Base-by-base conservation (phyloP, 2,888 invertebrate genomes). In the Salticus scenicus region DNA sequence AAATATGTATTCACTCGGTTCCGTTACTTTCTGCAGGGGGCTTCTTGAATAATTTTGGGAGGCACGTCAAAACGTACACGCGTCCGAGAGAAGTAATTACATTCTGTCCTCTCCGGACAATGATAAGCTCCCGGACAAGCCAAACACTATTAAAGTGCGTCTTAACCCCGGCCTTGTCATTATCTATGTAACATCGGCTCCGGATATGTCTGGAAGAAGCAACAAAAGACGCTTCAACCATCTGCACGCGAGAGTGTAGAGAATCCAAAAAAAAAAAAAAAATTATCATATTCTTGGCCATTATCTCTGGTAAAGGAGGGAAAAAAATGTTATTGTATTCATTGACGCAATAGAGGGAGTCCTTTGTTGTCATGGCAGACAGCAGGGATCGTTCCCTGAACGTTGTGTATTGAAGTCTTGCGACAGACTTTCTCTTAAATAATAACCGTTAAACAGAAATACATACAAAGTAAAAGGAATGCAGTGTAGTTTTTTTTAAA, bases 61-160 rank as follows among this genome's bases (percentile, higher is more conserved):
- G 63, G 70, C 75, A 70, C 70, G 82, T 82, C 82, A 82, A 33
- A 72, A 24, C 71, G 63, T 66, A 66, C 67, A 47, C 67, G 82
- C 71, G 71, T 72, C 24, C 47, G 47, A 74, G 82, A 82, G 74
- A 83, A 83, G 76, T 83, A 76, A 83, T 83, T 83, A 83, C 82
- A 70, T 76, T 71, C 76, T 72, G 82, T 42, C 75, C 82, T 75
- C 73, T 69, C 76, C 82, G 76, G 76, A 83, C 82, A 83, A 83
- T 83, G 82, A 83, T 83, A 83, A 83, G 82, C 82, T 74, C 82
- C 82, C 76, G 82, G 76, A 83, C 82, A 76, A 70, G 75, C 75
- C 57, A 82, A 75, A 82, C 76, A 75, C 76, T 72, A 83, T 83
- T 83, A 83, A 83, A 76, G 71, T 76, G 82, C 82, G 72, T 83